These are phyloP conservation scores for Chironomus tentans DNA, from an alignment of 2,888 invertebrate species.

Conservation along the genomic window DNA sequence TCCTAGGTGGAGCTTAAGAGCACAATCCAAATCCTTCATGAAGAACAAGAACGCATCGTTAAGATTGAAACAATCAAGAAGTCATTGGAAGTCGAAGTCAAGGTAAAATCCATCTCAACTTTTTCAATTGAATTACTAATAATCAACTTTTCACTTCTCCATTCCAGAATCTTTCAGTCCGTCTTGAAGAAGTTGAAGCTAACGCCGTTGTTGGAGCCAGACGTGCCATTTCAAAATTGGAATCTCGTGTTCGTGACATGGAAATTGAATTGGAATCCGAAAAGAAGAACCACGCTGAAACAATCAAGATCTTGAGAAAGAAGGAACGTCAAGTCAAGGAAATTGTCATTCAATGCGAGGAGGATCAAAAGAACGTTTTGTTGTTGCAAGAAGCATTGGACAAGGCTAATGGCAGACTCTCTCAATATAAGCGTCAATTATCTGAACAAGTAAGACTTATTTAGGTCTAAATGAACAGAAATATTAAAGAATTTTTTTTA, in stretches of 20 bases:
- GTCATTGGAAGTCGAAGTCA: conserved; percentile 93
- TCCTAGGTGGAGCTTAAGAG: conserved; percentile 75
- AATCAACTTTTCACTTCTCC: not conserved
- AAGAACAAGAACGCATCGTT: conserved; percentile 92
- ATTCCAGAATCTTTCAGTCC: conserved; percentile 69
- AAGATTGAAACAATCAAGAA: conserved; percentile 97
- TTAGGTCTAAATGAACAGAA: not conserved
- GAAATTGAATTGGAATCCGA: conserved; percentile 94
- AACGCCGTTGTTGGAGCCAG: conserved; percentile 95
- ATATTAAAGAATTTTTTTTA: not conserved
- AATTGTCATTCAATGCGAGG: conserved; percentile 88
- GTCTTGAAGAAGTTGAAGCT: conserved; percentile 92
- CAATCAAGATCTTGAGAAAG: conserved; percentile 94
- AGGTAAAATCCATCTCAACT: conserved; percentile 43
- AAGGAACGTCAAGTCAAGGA: conserved; percentile 96
- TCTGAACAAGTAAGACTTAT: conserved; percentile 64
- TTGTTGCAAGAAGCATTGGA: conserved; percentile 86
- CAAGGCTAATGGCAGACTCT: conserved; percentile 77
- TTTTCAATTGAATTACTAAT: not conserved
- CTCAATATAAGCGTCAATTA: conserved; percentile 92
- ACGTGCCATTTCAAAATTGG: conserved; percentile 95
- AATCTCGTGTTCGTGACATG: conserved; percentile 87
- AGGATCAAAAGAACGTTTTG: conserved; percentile 91
- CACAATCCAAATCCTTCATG: conserved; percentile 86
- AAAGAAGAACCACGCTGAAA: conserved; percentile 93